Percentiles rank a stretch among this genome's conserved stretches.
Conservation (phyloP, 2,797 vertebrate genomes). For the Babyrousa celebensis region DNA sequence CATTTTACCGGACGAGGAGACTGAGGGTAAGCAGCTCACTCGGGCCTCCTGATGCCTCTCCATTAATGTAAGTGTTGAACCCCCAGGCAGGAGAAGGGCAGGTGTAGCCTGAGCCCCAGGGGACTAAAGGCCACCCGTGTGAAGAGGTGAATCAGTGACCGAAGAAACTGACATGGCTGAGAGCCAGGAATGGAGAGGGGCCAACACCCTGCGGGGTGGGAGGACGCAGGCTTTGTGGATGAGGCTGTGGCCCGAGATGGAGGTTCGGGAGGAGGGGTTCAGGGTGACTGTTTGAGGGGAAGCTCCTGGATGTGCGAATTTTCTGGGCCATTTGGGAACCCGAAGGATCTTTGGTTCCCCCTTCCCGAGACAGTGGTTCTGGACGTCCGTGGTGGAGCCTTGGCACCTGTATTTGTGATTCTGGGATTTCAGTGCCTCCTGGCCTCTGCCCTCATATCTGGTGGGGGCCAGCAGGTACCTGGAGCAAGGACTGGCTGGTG, state of each 20-base stretch:
- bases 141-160: not conserved
- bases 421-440: not conserved
- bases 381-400: not conserved
- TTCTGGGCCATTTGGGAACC: not conserved
- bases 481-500: fast-evolving
- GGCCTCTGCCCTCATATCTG: not conserved
- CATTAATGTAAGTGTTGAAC: not conserved
- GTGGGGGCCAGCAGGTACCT: not conserved
- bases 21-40: not conserved
- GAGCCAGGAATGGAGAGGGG: not conserved
- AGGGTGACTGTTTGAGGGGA: not conserved
- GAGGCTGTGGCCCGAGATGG: not conserved
- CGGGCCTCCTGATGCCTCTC: not conserved
- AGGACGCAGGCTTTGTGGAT: not conserved
- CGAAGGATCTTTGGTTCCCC: not conserved
- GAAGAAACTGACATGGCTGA: no score
- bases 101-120: not conserved
- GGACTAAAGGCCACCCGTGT: not conserved
- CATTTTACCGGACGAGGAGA: not conserved
- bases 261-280: not conserved
- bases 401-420: not conserved
- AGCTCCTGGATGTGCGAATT: fast-evolving
- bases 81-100: fast-evolving
- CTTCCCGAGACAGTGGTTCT: not conserved
- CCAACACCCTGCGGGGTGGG: not conserved